These are phyloP conservation scores for Anarhynchus alexandrinus DNA, from an alignment of 2,113 vertebrate species.

Conservation along the genomic window DNA sequence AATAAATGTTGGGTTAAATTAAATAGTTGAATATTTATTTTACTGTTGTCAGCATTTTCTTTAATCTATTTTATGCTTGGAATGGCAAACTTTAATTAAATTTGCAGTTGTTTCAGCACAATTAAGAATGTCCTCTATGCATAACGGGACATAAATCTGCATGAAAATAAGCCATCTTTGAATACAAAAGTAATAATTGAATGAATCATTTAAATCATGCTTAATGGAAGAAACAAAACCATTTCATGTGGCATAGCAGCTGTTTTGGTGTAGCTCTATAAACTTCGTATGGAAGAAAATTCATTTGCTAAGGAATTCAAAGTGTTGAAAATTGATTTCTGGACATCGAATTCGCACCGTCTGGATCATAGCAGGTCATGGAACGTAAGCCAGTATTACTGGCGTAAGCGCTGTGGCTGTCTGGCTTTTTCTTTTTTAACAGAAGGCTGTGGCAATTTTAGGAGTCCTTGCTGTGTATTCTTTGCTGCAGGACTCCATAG, in stretches of 20 bases:
- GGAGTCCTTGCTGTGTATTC: neutral
- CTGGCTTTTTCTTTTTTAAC: neutral
- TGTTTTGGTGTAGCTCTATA: neutral
- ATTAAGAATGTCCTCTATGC: conserved; percentile 55
- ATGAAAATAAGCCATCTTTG: conserved; percentile 52
- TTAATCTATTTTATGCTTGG: conserved; percentile 49
- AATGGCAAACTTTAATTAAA: conserved; percentile 66
- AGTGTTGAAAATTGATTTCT: neutral
- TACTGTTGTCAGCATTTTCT: conserved; percentile 32
- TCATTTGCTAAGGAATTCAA: neutral
- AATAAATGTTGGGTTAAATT: conserved; percentile 38
- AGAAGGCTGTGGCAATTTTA: neutral
- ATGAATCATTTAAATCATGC: neutral
- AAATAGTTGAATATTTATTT: conserved; percentile 51
- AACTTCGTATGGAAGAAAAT: neutral
- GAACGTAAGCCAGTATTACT: neutral
- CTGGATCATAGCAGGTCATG: neutral
- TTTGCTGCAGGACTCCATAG: neutral
- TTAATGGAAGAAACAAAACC: neutral
- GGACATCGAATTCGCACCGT: neutral
- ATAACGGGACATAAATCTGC: conserved; percentile 32
- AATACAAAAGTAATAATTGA: conserved; percentile 55
- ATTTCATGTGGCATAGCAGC: neutral
- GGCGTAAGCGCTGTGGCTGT: neutral
- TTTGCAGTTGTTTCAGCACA: conserved; percentile 57